phyloP scores from a whole-genome alignment of 1,140 invertebrate genomes.

The Orchestia grillus region DNA sequence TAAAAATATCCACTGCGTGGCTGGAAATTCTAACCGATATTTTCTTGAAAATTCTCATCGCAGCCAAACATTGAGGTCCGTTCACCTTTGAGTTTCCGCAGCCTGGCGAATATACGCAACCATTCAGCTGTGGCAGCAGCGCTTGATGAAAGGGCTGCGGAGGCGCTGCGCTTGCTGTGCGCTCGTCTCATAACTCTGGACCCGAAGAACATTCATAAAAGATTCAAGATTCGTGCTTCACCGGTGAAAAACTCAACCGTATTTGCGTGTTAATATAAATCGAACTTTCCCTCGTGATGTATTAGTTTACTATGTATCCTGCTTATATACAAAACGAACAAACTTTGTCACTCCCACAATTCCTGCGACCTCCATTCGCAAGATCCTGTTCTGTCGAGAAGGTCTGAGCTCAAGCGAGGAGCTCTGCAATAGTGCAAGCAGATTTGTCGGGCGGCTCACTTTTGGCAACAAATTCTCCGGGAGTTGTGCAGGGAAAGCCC shows the following conservation, averaged over 20 bases:
- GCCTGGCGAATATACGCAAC: not conserved
- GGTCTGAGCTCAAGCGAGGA: not conserved
- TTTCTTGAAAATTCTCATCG: not conserved
- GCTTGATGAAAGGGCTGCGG: not conserved
- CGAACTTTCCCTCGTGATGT: not conserved
- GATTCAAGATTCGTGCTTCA: not conserved
- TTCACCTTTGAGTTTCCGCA: not conserved
- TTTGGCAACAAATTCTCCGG: not conserved
- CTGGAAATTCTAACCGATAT: not conserved
- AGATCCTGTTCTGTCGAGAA: not conserved
- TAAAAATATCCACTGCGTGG: not conserved
- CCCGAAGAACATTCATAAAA: not conserved
- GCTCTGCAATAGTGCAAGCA: not conserved
- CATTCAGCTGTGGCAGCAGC: too few species aligned
- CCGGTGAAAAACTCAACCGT: not conserved
- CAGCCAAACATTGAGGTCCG: not conserved
- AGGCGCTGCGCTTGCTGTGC: not conserved
- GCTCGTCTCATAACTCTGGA: not conserved
- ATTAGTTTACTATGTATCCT: not conserved
- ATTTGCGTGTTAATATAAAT: not conserved
- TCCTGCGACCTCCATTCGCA: not conserved
- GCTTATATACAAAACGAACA: not conserved
- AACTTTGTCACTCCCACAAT: not conserved
- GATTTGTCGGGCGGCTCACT: not conserved
- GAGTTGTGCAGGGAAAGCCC: not conserved